Evolutionary conservation across 2,797 vertebrate species (phyloP).

Genomic region (Mus caroli): DNA sequence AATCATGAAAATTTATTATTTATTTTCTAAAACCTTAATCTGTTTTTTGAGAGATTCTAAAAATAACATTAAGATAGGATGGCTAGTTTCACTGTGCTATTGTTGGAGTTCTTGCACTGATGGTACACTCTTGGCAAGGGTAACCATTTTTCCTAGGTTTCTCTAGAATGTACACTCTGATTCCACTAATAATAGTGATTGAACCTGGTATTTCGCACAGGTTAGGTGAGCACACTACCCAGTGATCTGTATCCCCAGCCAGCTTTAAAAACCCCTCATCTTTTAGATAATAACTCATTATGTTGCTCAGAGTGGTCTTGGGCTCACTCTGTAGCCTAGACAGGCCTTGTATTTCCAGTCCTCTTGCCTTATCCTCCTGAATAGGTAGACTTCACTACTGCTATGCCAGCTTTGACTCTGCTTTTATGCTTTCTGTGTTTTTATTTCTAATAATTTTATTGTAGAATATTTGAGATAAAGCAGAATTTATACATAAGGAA

Average conservation of each 20-base stretch:
- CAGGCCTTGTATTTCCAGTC: neutral
- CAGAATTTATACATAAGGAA: neutral
- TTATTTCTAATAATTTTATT: neutral
- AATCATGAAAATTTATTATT: neutral
- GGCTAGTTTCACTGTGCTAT: neutral
- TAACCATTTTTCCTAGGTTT: neutral
- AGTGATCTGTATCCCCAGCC: neutral
- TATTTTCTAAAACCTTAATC: neutral
- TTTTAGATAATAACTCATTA: neutral
- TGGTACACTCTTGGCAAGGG: neutral
- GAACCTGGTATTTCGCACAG: neutral
- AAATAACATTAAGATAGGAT: neutral
- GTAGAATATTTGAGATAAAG: neutral
- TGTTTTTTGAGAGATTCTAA: conserved; percentile 13
- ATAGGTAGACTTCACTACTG: no score
- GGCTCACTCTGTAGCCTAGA: neutral
- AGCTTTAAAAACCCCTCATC: neutral
- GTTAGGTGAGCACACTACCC: neutral
- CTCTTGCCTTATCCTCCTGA: neutral
- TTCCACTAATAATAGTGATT: neutral
- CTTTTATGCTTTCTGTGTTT: neutral
- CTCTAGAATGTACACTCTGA: neutral
- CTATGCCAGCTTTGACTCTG: neutral
- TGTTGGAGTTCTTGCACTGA: neutral
- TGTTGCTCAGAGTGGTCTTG: neutral